Base-by-base conservation (phyloP, 2,888 invertebrate genomes). In the Drosophila maculinotata region DNA sequence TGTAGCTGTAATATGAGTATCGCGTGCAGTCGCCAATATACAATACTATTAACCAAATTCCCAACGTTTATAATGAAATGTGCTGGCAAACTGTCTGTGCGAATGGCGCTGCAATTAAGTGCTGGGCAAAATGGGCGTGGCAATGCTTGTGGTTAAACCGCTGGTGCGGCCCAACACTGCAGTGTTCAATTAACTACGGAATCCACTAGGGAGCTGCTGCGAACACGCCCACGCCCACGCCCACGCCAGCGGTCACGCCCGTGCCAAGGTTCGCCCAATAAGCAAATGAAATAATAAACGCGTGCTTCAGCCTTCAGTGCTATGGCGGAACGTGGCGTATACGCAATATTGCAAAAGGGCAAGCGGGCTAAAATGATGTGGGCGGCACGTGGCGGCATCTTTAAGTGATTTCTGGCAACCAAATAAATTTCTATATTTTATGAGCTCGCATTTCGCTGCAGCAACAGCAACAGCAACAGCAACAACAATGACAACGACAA, bases 201-300 rank as follows among this genome's bases (percentile, higher is more conserved):
- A 44, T 26, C 14, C 59, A 23, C 30, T 52, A 12, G 69, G 56
- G 69, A 41, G 23, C 33, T 56, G 28, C 36, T 51, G 57, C 6
- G 53, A 3, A 15, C 73, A 69, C 73, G 73, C 63, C 63, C 12
- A 9, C 26, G 9, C 31, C 20, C 20, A 20, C n/a, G n/a, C 28
- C 6, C 6, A 25, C 7, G 33, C 39, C 4, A 28, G 15, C 23
- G 36, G 60, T 20, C 49, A 73, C 69, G 69, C 74, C 74, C 68
- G 39, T 44, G 48, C 28, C 44, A 35, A 35, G 56, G 60, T 31
- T 58, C 17, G 39, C 12, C 36, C 69, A 45, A 57, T 62, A 69
- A 69, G 62, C 69, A 74, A 71, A 71, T 69, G 58, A 71, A 69
- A 71, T 70, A 64, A 71, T 69, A 58, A 69, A 64, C 57, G 70